These are phyloP conservation scores for Eugnorisma glareosa DNA, from an alignment of 2,888 invertebrate species.

Conservation along the genomic window DNA sequence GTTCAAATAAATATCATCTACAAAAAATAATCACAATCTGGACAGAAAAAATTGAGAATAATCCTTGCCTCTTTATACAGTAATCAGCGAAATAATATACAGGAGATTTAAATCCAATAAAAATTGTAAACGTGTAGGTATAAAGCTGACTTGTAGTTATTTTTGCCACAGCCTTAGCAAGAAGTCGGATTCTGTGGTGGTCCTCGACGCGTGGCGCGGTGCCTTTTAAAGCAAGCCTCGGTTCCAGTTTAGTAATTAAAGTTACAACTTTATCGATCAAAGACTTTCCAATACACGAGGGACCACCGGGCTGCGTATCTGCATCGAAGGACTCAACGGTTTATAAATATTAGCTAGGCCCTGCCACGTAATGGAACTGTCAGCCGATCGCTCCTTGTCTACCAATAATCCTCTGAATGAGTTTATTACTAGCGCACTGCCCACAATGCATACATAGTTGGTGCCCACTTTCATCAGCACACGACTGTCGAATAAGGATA, in stretches of 20 bases:
- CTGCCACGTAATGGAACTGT: conserved; percentile 85
- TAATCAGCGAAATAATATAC: conserved; percentile 45
- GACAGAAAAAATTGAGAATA: conserved; percentile 51
- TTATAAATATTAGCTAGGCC: conserved; percentile 83
- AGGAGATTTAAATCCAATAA: conserved; percentile 59
- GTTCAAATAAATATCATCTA: neutral
- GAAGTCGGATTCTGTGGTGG: conserved; percentile 70
- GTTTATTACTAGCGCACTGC: conserved; percentile 83
- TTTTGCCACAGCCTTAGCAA: conserved; percentile 68
- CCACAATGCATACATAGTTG: conserved; percentile 63
- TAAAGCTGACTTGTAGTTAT: conserved; percentile 64
- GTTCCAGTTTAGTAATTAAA: conserved; percentile 89
- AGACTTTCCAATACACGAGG: conserved; percentile 80
- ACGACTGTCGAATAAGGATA: conserved; percentile 73
- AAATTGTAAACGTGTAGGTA: conserved; percentile 55
- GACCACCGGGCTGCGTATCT: conserved; percentile 87
- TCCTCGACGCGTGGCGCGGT: conserved; percentile 83
- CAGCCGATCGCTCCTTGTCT: conserved; percentile 80
- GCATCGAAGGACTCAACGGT: conserved; percentile 73
- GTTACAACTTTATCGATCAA: conserved; percentile 89
- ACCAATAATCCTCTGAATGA: conserved; percentile 84
- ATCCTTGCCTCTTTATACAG: conserved; percentile 36
- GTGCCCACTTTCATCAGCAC: conserved; percentile 71
- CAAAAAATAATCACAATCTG: conserved; percentile 23
- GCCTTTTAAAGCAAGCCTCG: conserved; percentile 78